A percentile compares a stretch with the other conserved stretches of the same genome.
phyloP scores from a whole-genome alignment of 2,888 invertebrate genomes.

The Sminthurides aquaticus region DNA sequence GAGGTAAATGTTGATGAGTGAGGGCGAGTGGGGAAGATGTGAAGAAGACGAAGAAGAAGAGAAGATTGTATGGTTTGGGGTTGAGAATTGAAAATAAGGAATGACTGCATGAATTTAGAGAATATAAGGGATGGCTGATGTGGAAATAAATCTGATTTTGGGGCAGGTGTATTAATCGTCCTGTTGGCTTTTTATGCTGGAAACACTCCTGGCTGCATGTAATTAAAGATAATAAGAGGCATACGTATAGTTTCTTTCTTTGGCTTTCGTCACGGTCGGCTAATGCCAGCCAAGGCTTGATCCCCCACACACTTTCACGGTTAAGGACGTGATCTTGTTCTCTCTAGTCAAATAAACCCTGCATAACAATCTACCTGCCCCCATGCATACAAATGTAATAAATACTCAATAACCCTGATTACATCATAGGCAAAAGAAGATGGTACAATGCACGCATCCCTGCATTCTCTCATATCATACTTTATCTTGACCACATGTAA shows the following conservation, averaged over 20 bases:
- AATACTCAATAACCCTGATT: too few species aligned
- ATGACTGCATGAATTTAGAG: not conserved
- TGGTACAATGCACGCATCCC: too few species aligned
- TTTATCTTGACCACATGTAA: not conserved
- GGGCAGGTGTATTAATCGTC: not conserved
- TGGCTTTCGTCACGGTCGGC: slow-evolving; percentile 32
- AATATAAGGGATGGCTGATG: not conserved
- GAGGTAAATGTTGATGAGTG: too few species aligned
- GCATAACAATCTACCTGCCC: not conserved
- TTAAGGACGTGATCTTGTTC: slow-evolving; percentile 20
- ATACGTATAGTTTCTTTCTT: slow-evolving; percentile 11
- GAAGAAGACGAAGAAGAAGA: too few species aligned
- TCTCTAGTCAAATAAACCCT: too few species aligned
- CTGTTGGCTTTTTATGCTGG: not conserved
- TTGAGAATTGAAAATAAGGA: too few species aligned
- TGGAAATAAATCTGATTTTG: not conserved
- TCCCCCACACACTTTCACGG: slow-evolving; percentile 35
- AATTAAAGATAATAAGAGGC: not conserved
- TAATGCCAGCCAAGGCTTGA: slow-evolving; percentile 31
- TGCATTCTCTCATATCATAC: not conserved
- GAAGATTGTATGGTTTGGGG: too few species aligned
- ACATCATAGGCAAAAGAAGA: too few species aligned
- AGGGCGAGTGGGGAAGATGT: too few species aligned
- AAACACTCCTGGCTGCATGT: not conserved
- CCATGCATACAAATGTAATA: too few species aligned